These are phyloP conservation scores for Pitta sordida DNA, from an alignment of 2,113 vertebrate genomes.

Conservation along the genomic window DNA sequence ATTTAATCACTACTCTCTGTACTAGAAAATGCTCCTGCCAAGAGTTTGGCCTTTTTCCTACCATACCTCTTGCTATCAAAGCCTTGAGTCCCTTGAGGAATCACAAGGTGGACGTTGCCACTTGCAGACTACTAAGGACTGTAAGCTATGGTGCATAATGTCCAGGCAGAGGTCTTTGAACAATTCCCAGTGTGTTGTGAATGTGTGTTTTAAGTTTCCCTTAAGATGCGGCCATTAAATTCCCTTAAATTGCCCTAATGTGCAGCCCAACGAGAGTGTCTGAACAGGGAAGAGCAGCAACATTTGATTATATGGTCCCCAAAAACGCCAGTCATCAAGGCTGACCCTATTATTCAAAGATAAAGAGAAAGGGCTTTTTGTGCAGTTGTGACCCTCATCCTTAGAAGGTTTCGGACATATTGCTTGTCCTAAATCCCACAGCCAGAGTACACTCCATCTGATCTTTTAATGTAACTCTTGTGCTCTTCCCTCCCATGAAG, in stretches of 20 bases:
- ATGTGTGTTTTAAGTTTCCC: background rate
- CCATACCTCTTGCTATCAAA: background rate
- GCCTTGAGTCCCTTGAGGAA: fast-evolving
- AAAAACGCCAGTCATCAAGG: background rate
- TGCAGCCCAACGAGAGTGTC: fast-evolving
- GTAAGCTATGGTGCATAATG: background rate
- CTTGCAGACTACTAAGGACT: background rate
- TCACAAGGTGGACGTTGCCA: background rate
- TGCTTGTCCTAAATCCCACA: background rate
- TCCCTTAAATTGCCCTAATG: too few relatives aligned
- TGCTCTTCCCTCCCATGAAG: background rate
- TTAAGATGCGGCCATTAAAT: background rate
- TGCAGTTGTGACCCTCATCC: background rate
- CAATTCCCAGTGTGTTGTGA: background rate
- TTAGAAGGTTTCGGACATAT: background rate
- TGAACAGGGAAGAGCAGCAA: background rate
- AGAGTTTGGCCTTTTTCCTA: background rate
- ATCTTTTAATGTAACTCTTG: background rate
- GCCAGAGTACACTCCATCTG: background rate
- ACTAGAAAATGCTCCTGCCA: background rate
- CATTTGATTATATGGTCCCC: background rate
- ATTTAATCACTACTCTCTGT: background rate
- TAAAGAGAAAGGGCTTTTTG: background rate
- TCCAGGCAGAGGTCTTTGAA: background rate
- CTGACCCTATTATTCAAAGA: background rate